Base-by-base conservation (phyloP, 2,888 invertebrate species). In the Artemia sinica region DNA sequence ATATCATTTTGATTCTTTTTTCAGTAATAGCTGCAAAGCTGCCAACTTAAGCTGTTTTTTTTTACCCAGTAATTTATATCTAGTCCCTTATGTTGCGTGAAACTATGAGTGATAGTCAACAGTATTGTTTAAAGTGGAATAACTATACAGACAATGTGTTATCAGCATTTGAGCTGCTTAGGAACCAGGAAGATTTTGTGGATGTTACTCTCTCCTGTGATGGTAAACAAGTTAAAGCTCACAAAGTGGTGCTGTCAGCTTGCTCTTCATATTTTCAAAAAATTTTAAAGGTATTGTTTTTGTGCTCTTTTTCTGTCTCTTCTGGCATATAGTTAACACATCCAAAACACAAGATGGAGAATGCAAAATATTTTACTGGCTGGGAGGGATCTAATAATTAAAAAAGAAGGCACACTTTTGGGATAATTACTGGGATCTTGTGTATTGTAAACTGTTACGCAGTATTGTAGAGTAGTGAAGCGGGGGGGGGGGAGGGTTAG, bases 141-240 rank as follows among this genome's bases (percentile, higher is more conserved):
- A 75, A 75, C 71, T 75, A 75, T 72, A 74, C 75, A 71, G 75
- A 74, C 71, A 77, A 75, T 72, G 74, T 77, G 71, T 72, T 76
- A 69, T 74, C 75, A 65, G 75, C 75, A 18, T 76, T 77, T 72
- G 76, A 76, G 69, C 73, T 74, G 69, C 73, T 77, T 49, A 72
- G 76, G 12, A 75, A 74, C 65, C 74, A 75, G 70, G 76, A 77
- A 71, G 74, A 75, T 68, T 75, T 77, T 72, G 76, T 77, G 50
- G 77, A 77, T 72, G 76, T 77, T 49, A 77, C 77, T 13, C 72
- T 77, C 67, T 76, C 77, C 51, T 76, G 77, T 72, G 77, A 77
- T 70, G 77, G 76, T n/a, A 71, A 74, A 69, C 75, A 74, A 70
- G 72, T 77, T 69, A 77, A 76, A 71, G 77, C 77, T 28, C 77